phyloP scores from a whole-genome alignment of 1,140 invertebrate species.

The Ladona fulva region DNA sequence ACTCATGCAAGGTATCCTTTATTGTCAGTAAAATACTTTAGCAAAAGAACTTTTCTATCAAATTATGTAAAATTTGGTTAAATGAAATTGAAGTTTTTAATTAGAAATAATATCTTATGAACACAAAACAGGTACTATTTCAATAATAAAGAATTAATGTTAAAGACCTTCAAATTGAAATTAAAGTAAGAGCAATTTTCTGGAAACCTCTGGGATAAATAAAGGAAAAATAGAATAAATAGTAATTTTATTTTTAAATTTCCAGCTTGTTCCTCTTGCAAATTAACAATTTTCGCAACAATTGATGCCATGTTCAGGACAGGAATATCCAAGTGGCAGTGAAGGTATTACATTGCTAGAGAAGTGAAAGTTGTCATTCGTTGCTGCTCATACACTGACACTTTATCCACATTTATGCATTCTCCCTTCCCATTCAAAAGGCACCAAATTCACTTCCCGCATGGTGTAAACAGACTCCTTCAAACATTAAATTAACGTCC shows the following conservation, averaged over 20 bases:
- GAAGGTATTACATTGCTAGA: not conserved
- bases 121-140: too few species aligned
- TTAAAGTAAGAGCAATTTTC: too few species aligned
- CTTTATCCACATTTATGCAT: not conserved
- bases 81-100: too few species aligned
- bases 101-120: too few species aligned
- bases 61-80: too few species aligned
- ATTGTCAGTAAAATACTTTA: too few species aligned
- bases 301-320: not conserved
- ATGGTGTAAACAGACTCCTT: not conserved
- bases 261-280: not conserved
- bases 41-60: too few species aligned
- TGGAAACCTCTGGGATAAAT: too few species aligned
- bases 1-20: too few species aligned
- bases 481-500: not conserved
- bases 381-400: not conserved
- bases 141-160: too few species aligned
- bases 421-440: not conserved
- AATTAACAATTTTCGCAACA: not conserved
- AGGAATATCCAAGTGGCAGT: not conserved
- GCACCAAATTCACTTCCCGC: not conserved
- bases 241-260: conserved; percentile 8
- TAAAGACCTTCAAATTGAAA: too few species aligned
- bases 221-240: not conserved
- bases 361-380: not conserved